Evolutionary conservation across 1,140 invertebrate species (phyloP).

Genomic region (Hylyphantes graminicola): DNA sequence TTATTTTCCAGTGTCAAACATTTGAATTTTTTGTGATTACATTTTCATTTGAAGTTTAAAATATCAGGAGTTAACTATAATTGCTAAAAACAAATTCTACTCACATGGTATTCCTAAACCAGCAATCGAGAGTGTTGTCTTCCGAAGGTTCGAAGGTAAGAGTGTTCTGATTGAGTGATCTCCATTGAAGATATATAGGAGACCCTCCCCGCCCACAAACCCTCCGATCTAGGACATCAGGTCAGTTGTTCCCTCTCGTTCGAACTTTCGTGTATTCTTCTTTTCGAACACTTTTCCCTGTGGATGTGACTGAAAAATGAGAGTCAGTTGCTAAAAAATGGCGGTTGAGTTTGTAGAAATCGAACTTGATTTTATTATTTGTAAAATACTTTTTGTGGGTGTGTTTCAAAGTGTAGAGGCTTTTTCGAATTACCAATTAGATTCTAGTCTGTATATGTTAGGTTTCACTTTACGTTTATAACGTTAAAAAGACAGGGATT

Average conservation of each 20-base stretch:
- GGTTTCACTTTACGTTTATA: too few species aligned
- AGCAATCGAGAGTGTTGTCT: not conserved
- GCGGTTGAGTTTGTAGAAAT: too few species aligned
- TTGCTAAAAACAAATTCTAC: not conserved
- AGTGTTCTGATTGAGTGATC: conserved; percentile 38
- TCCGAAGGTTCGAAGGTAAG: not conserved
- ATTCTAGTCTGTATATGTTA: too few species aligned
- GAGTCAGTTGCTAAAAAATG: not conserved
- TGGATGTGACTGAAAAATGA: not conserved
- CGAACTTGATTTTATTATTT: too few species aligned
- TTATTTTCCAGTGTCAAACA: too few species aligned
- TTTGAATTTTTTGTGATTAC: too few species aligned
- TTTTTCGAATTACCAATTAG: too few species aligned
- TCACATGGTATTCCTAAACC: not conserved
- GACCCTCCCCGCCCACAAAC: not conserved
- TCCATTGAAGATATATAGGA: conserved; percentile 17
- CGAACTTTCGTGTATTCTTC: not conserved
- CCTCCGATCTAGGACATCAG: conserved; percentile 32
- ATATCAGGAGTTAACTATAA: too few species aligned
- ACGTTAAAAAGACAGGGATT: too few species aligned
- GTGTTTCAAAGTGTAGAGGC: too few species aligned
- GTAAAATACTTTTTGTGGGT: too few species aligned
- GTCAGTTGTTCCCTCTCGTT: conserved; percentile 37
- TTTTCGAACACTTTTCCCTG: conserved; percentile 37
- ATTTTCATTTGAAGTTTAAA: too few species aligned